Percentiles rank a stretch among this genome's conserved stretches.
phyloP scores from a whole-genome alignment of 2,888 invertebrate species.

The Drosophila ustulata region DNA sequence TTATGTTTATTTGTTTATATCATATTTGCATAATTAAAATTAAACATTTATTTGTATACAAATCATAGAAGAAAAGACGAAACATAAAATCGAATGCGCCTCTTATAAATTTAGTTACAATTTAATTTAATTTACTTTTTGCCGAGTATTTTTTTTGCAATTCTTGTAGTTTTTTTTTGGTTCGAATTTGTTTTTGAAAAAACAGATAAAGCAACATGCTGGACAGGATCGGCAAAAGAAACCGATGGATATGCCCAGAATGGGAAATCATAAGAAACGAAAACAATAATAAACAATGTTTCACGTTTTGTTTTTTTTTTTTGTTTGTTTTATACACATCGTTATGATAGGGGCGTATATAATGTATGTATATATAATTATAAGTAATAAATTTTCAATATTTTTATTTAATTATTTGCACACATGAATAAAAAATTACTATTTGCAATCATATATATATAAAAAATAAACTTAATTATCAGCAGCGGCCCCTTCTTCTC shows the following conservation, averaged over 20 bases:
- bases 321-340: constrained; percentile 72
- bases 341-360: constrained; percentile 70
- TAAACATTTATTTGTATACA: constrained; percentile 56
- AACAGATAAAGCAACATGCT: constrained; percentile 63
- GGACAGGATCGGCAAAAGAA: constrained; percentile 23
- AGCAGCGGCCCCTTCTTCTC: constrained; percentile 58
- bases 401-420: constrained; percentile 79
- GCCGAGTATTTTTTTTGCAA: constrained; percentile 41
- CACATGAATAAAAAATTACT: constrained; percentile 81
- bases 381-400: constrained; percentile 77
- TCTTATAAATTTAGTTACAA: constrained; percentile 44
- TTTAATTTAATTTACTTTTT: constrained; percentile 44
- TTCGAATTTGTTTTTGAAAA: constrained; percentile 67
- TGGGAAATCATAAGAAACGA: constrained; percentile 53
- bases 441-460: constrained; percentile 82
- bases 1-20: constrained; percentile 58
- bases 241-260: constrained; percentile 7
- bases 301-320: constrained; percentile 19
- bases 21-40: constrained; percentile 61
- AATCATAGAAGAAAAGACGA: constrained; percentile 34
- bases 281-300: constrained; percentile 45
- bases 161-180: constrained; percentile 56
- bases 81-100: constrained; percentile 42
- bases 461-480: constrained; percentile 81
- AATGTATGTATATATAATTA: constrained; percentile 73